These are phyloP conservation scores for Falco punctatus DNA, from an alignment of 2,113 vertebrate genomes.

Conservation along the genomic window DNA sequence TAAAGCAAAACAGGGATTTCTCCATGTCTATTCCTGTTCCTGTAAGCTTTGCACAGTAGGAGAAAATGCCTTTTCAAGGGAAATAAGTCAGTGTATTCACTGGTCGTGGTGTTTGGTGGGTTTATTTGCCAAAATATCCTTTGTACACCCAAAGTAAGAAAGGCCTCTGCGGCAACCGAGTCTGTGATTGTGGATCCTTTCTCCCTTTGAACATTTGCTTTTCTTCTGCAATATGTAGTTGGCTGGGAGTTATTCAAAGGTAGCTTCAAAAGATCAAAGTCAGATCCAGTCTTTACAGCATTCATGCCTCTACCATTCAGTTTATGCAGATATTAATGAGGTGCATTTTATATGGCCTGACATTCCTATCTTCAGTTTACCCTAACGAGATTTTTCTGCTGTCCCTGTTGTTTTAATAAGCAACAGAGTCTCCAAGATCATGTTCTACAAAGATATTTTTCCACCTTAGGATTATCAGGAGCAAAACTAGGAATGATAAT, in stretches of 20 bases:
- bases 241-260: slow-evolving; percentile 17
- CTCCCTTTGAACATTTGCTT: slow-evolving; percentile 7
- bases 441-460: slow-evolving; percentile 17
- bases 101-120: background rate
- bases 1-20: background rate
- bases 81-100: background rate
- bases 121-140: background rate
- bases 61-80: background rate
- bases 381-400: background rate
- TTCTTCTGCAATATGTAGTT: slow-evolving; percentile 2
- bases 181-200: background rate
- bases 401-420: slow-evolving; percentile 15
- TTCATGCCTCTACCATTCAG: background rate
- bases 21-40: background rate
- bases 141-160: background rate
- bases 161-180: background rate
- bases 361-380: background rate
- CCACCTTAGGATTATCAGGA: background rate
- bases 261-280: slow-evolving; percentile 47
- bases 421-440: background rate
- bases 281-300: background rate
- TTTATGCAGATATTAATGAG: slow-evolving; percentile 34
- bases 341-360: background rate
- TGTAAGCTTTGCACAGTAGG: background rate
- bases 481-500: background rate